These are phyloP conservation scores for Cynopterus brachyotis DNA, from an alignment of 2,113 vertebrate genomes.

Conservation along the genomic window DNA sequence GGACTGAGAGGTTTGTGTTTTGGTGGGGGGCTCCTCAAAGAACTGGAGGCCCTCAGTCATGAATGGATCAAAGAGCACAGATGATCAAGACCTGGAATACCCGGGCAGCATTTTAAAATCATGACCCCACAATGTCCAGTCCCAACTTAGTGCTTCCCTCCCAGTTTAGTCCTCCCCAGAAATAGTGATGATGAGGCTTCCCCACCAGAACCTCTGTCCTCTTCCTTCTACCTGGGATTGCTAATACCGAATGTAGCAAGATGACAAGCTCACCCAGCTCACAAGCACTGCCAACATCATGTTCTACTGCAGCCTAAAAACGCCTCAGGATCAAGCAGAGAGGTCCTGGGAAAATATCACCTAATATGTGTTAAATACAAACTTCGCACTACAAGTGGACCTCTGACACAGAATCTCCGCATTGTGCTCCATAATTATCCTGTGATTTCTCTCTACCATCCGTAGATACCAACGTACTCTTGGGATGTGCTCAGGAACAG, in stretches of 20 bases:
- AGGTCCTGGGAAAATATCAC: not conserved
- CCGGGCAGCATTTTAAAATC: not conserved
- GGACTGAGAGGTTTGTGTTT: not conserved
- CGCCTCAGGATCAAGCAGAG: not conserved
- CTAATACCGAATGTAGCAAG: not conserved
- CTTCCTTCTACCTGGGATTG: not conserved
- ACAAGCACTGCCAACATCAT: not conserved
- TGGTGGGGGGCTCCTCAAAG: not conserved
- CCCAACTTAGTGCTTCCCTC: not conserved
- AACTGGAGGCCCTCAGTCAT: not conserved
- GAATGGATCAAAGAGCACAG: not conserved
- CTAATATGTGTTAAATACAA: not conserved
- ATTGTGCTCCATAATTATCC: not conserved
- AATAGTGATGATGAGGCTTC: not conserved
- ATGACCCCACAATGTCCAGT: not conserved
- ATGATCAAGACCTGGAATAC: not conserved
- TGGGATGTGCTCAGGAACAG: not conserved
- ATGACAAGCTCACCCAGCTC: fast-evolving
- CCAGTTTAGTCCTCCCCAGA: not conserved
- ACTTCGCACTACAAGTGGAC: not conserved
- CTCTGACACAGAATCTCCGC: not conserved
- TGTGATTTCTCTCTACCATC: not conserved
- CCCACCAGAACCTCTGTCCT: not conserved
- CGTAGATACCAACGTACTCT: not conserved
- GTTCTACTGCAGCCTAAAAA: not conserved